Conservation (phyloP, 1,140 invertebrate species). For the Drosophila pseudoobscura region DNA sequence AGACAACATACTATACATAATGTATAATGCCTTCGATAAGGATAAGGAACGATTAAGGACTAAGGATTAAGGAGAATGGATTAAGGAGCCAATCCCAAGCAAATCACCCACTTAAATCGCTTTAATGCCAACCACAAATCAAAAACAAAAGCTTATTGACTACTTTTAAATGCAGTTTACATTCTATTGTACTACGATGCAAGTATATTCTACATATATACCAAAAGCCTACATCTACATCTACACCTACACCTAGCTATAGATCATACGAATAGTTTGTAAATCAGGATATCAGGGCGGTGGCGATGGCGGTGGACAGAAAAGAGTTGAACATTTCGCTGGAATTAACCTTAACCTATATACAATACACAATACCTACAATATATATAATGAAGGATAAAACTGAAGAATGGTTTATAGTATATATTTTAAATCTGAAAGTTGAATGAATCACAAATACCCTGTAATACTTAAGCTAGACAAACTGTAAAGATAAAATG, state of each 20-base stretch:
- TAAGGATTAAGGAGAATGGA: constrained; percentile 12
- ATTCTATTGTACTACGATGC: constrained; percentile 2
- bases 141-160: constrained; percentile 68
- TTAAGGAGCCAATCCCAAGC: constrained; percentile 30
- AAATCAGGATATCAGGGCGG: constrained; percentile 30
- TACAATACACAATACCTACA: constrained; percentile 8
- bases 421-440: constrained; percentile 47
- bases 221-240: constrained; percentile 1
- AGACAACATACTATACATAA: constrained; percentile 25
- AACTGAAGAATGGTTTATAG: background rate
- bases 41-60: constrained; percentile 1
- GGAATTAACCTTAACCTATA: constrained; percentile 2
- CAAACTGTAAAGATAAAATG: constrained; percentile 76
- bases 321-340: constrained; percentile 1
- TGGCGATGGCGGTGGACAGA: constrained; percentile 1
- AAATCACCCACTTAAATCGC: constrained; percentile 67
- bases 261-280: constrained; percentile 24
- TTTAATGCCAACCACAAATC: constrained; percentile 69
- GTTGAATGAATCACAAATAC: constrained; percentile 45
- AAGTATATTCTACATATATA: constrained; percentile 10
- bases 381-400: constrained; percentile 5
- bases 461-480: constrained; percentile 55
- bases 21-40: constrained; percentile 53
- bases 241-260: constrained; percentile 4
- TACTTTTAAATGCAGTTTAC: constrained; percentile 38